Conservation (phyloP, 2,888 invertebrate species). For the Tryphoninae sp. region DNA sequence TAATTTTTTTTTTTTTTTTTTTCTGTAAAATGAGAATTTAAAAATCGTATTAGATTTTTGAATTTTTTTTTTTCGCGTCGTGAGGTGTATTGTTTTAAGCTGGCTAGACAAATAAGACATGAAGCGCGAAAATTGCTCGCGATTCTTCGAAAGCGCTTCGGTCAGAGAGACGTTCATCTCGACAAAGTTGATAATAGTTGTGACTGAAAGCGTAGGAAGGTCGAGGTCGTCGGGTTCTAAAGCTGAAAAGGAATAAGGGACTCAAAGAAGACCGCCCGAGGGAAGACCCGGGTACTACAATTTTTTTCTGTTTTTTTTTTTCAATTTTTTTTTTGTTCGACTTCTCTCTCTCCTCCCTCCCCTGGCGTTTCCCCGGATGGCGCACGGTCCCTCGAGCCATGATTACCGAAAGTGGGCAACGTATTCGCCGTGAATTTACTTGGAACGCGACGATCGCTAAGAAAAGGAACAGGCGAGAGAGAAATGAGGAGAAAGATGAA, state of each 20-base stretch:
- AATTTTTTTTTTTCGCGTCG: neutral
- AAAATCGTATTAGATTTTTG: no score
- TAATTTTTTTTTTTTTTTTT: no score
- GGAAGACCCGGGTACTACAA: constrained; percentile 44
- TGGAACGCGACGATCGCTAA: constrained; percentile 77
- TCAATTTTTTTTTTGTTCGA: constrained; percentile 28
- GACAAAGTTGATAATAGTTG: constrained; percentile 54
- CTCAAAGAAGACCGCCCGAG: constrained; percentile 66
- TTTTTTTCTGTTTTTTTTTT: constrained; percentile 22
- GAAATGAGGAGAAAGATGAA: constrained; percentile 36
- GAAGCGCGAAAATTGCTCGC: constrained; percentile 3
- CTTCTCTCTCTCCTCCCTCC: neutral
- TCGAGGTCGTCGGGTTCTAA: constrained; percentile 60
- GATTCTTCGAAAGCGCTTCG: constrained; percentile 2
- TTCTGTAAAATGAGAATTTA: no score
- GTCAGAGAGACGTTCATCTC: constrained; percentile 12
- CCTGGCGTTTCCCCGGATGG: constrained; percentile 27
- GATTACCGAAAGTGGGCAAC: constrained; percentile 77
- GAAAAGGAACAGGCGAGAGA: constrained; percentile 62
- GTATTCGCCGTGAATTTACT: constrained; percentile 79
- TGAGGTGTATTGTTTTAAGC: neutral
- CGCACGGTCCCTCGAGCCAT: constrained; percentile 59
- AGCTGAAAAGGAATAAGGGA: constrained; percentile 46
- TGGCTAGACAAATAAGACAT: neutral
- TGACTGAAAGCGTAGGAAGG: constrained; percentile 59